phyloP scores from a whole-genome alignment of 2,888 invertebrate species.

The Zygothrica quintamaculata region DNA sequence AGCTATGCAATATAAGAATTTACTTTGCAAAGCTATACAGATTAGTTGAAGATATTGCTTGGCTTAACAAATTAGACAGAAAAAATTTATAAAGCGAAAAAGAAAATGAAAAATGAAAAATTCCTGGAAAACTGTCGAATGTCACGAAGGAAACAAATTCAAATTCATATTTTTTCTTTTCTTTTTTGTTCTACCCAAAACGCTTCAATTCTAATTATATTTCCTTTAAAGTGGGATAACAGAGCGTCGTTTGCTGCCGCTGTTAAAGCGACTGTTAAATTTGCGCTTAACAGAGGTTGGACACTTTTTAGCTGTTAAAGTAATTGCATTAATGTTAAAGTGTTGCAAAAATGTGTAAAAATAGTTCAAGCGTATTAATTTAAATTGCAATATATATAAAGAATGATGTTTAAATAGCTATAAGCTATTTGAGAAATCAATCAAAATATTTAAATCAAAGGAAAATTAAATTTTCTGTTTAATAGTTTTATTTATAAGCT shows the following conservation, averaged over 20 bases:
- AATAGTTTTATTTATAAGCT: too few species aligned
- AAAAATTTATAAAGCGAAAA: constrained; percentile 34
- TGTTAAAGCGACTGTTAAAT: constrained; percentile 4
- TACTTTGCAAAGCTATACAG: neutral
- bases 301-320: neutral
- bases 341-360: neutral
- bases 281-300: neutral
- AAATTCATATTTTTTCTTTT: constrained; percentile 2
- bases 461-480: too few species aligned
- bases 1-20: constrained; percentile 3
- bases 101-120: constrained; percentile 40
- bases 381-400: too few species aligned
- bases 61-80: constrained; percentile 15
- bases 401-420: too few species aligned
- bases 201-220: constrained; percentile 1
- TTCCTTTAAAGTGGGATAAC: neutral
- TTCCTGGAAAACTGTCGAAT: constrained; percentile 47
- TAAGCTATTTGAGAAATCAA: neutral
- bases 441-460: too few species aligned
- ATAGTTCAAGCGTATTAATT: neutral
- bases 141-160: constrained; percentile 12
- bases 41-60: constrained; percentile 28
- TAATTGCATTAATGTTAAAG: neutral
- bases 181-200: too few species aligned
- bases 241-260: constrained; percentile 1